Evolutionary conservation across 2,888 invertebrate species (phyloP).

Genomic region (Zootermopsis nevadensis): DNA sequence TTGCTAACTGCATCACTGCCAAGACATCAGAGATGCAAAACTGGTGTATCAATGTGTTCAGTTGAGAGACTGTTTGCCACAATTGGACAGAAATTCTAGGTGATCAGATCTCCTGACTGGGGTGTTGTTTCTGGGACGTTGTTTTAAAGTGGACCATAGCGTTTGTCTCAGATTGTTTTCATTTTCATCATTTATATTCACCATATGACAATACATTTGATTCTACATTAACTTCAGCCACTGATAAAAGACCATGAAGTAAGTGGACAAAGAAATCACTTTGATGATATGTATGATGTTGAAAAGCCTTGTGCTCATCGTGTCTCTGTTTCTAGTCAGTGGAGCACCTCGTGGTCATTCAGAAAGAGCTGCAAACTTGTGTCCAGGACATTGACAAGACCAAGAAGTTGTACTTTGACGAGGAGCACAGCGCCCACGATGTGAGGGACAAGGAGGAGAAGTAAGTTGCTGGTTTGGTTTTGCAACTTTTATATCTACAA

Average conservation of each 20-base stretch:
- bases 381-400: slow-evolving; percentile 93
- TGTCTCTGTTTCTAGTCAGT: slow-evolving; percentile 71
- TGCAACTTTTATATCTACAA: not conserved
- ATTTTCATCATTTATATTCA: no score
- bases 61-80: no score
- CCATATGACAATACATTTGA: no score
- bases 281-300: not conserved
- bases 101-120: no score
- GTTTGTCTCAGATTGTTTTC: no score
- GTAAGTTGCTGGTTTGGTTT: slow-evolving; percentile 62
- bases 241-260: not conserved
- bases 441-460: slow-evolving; percentile 96
- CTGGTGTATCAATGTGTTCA: no score
- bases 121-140: no score
- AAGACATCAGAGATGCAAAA: no score
- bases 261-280: not conserved
- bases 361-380: slow-evolving; percentile 88
- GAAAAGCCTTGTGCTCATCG: not conserved
- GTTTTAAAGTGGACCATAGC: no score
- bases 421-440: slow-evolving; percentile 95
- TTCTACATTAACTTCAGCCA: no score
- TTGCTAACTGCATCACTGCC: no score
- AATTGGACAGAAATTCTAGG: no score
- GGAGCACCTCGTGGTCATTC: slow-evolving; percentile 85
- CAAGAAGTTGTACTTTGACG: slow-evolving; percentile 94